These are phyloP conservation scores for Pampusana beccarii DNA, from an alignment of 2,113 vertebrate genomes.

Conservation along the genomic window DNA sequence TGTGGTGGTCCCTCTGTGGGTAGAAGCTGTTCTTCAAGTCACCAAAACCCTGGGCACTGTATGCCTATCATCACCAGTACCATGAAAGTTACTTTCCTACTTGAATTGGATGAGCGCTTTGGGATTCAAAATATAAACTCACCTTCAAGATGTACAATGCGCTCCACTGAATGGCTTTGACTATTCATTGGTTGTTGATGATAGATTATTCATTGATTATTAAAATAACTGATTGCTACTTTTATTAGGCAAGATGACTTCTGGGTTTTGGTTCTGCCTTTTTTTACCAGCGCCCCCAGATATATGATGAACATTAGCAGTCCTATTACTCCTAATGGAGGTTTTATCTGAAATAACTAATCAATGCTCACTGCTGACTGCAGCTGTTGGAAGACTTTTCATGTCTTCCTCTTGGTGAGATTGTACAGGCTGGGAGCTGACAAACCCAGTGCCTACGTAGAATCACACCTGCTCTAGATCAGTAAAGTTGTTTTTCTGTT, in stretches of 20 bases:
- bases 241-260: background rate
- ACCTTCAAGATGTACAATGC: background rate
- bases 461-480: background rate
- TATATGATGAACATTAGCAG: background rate
- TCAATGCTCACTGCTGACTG: background rate
- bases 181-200: background rate
- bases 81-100: background rate
- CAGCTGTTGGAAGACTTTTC: background rate
- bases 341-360: background rate
- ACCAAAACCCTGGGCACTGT: background rate
- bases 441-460: background rate
- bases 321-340: background rate
- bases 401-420: background rate
- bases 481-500: background rate
- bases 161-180: background rate
- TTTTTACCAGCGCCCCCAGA: too few species aligned
- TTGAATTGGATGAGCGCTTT: background rate
- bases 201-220: background rate
- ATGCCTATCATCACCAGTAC: accelerated
- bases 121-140: background rate
- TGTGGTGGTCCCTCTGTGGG: background rate
- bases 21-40: background rate
- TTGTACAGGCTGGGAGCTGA: background rate
- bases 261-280: background rate
- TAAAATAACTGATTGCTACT: background rate